Conservation (phyloP, 2,797 vertebrate species). For the Sitta carolinensis region DNA sequence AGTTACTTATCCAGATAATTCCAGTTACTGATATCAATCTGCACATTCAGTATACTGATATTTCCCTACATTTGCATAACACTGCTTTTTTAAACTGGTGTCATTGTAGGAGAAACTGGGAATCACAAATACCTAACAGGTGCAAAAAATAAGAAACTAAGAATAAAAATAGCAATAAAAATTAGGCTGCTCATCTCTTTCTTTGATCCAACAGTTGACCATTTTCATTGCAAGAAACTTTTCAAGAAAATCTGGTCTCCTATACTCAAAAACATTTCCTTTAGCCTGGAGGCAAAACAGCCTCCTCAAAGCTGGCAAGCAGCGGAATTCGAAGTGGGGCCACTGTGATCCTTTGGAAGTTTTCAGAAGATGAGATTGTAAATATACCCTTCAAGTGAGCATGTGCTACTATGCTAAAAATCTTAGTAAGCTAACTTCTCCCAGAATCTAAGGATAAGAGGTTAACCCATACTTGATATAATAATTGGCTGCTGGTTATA, state of each 20-base stretch:
- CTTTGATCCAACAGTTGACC: background rate
- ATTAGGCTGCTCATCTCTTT: background rate
- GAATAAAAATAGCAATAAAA: background rate
- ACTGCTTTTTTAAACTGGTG: background rate
- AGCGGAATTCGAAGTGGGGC: background rate
- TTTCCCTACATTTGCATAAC: background rate
- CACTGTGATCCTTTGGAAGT: background rate
- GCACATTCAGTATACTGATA: accelerated
- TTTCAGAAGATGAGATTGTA: background rate
- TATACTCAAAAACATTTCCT: background rate
- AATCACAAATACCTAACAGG: background rate
- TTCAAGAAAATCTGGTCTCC: background rate
- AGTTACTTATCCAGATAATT: background rate
- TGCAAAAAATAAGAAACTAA: background rate
- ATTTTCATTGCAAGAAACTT: background rate
- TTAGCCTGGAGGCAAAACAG: background rate
- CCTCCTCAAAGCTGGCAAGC: background rate
- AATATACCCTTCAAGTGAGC: background rate
- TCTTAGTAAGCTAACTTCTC: background rate
- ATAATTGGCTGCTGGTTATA: background rate
- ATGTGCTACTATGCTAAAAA: background rate
- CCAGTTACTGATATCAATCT: background rate
- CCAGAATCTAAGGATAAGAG: background rate
- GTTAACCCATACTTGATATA: background rate
- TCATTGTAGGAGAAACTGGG: background rate